Base-by-base conservation (phyloP, 2,888 invertebrate genomes). In the Listrodromus nycthemerus region DNA sequence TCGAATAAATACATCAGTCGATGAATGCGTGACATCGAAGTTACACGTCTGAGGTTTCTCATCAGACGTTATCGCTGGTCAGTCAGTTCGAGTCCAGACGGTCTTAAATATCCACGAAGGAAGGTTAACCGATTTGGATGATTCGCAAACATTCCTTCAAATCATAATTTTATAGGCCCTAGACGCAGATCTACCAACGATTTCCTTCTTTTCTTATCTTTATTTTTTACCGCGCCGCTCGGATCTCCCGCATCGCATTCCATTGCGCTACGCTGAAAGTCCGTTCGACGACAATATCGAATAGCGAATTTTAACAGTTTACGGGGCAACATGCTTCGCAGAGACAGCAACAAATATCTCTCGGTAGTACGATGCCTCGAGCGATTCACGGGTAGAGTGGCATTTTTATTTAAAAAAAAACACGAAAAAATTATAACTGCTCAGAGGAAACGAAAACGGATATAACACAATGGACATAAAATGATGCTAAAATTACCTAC, bases 391-490 rank as follows among this genome's bases (percentile, higher is more conserved):
- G 30, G n/a, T n/a, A 58, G 13, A 19, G 48, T 58, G 10, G 3
- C 2, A 16, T 24, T 24, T 58, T 58, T 16, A 24, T 58, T 4
- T 16, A 58, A 27, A 58, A 69, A 45, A 77, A 69, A 58, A 19
- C 1, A 41, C 3, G 13, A 65, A 63, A 78, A 24, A 45, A 55
- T 65, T 24, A 52, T 19, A 58, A 67, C 48, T 55, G 19, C 24
- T 55, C 24, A 7, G 10, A 24, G 55, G 19, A 13, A 21, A 65
- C 19, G 50, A 37, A 74, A 69, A 61, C 37, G 50, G 61, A 27
- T 66, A 69, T 55, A 69, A 74, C 67, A 78, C 19, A 66, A 74
- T 55, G 80, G 48, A 80, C 80, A 70, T 77, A 27, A 66, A 71
- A 71, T 37, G 70, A 83, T 48, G 48, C 61, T 73, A 74, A 74